Evolutionary conservation across 1,140 invertebrate genomes (phyloP), one percentile per base, ranked within the genome.

Genomic region (Drosophila melanica): DNA sequence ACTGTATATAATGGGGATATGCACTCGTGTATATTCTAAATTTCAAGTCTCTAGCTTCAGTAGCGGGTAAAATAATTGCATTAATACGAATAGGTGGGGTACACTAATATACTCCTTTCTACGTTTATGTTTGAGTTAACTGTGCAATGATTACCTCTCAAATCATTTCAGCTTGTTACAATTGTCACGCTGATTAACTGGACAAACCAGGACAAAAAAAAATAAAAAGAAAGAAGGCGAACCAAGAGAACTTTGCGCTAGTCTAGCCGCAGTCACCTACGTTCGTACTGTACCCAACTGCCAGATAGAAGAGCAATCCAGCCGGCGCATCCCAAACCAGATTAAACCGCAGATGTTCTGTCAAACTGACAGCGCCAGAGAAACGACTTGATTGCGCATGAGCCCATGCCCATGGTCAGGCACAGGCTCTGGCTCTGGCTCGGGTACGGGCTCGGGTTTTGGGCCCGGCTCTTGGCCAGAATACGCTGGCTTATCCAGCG

Each of bases 301-400:
- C 54, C n/a, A 76, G 57, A 69, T 54, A 57, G 62, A 73, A 58
- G 54, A 60, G 63, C 79, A 37, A 45, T 62, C 54, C 64, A 53
- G 55, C 55, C 47, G 64, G 58, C 67, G 53, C 53, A 69, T 63
- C 72, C 62, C 39, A 79, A 87, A 87, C 82, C 84, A 87, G 82
- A 87, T 87, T 87, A 87, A 87, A 80, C 82, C 73, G 69, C 84
- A 87, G 82, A 89, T 87, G 82, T 67, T 78, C 84, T 89, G 84
- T 87, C 84, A 87, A 87, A 84, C 84, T 89, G 82, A 87, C 82
- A 87, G 79, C 59, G 68, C 54, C 63, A 77, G 69, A 59, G 77
- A 67, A 87, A 89, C 79, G 82, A 87, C 79, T 87, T 87, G 84
- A 87, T 87, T 87, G 82, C 66, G 68, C 82, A 66, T 71, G 77